Evolutionary conservation across 2,797 vertebrate genomes (phyloP).

Genomic region (Gambusia yucatana): DNA sequence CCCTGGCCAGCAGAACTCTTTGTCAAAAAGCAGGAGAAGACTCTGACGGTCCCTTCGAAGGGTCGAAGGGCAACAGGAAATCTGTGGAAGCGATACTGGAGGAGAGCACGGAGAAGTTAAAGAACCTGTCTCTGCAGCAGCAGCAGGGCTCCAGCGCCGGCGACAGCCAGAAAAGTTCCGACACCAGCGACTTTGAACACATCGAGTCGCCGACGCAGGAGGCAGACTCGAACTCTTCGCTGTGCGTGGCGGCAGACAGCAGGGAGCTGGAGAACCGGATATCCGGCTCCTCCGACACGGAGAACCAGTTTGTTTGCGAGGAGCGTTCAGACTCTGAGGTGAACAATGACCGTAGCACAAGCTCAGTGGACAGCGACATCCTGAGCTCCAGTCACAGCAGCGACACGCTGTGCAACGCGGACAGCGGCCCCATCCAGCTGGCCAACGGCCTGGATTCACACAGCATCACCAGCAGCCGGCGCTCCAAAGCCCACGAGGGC

Average conservation of each 20-base stretch:
- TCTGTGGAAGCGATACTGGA: constrained; percentile 97
- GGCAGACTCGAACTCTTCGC: constrained; percentile 85
- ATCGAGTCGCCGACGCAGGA: constrained; percentile 93
- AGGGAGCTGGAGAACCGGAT: constrained; percentile 92
- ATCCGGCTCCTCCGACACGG: constrained; percentile 82
- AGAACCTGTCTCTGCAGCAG: constrained; percentile 91
- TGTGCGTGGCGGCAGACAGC: constrained; percentile 83
- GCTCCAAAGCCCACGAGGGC: constrained; percentile 97
- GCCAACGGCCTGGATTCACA: constrained; percentile 97
- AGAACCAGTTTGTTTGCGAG: constrained; percentile 89
- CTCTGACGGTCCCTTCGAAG: constrained; percentile 84
- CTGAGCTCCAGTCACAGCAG: constrained; percentile 99
- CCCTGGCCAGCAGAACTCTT: constrained; percentile 85
- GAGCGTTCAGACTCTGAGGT: constrained; percentile 97
- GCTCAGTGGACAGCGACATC: constrained; percentile 98
- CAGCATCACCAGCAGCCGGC: constrained; percentile 96
- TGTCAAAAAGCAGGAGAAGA: constrained; percentile 86
- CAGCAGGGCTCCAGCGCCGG: constrained; percentile 89
- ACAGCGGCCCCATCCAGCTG: constrained; percentile 89
- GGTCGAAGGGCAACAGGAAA: constrained; percentile 86
- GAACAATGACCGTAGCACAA: constrained; percentile 98
- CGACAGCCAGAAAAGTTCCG: constrained; percentile 96
- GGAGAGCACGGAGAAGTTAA: constrained; percentile 97
- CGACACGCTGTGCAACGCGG: constrained; percentile 96
- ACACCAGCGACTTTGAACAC: constrained; percentile 95